phyloP scores from a whole-genome alignment of 2,797 vertebrate genomes.

The Peromyscus eremicus region DNA sequence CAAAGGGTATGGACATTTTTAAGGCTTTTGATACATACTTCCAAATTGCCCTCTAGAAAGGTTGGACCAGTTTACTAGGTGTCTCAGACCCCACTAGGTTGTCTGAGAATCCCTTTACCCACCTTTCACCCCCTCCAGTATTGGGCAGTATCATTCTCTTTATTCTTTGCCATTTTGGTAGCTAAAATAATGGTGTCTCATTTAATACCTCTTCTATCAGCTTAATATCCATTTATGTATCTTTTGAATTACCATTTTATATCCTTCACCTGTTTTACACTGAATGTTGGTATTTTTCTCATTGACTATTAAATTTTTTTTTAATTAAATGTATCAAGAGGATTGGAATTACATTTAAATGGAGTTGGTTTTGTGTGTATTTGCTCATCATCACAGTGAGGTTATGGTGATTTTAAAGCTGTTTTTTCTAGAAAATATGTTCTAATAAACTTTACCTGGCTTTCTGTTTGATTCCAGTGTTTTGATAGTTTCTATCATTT shows the following conservation, averaged over 20 bases:
- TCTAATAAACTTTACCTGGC: slow-evolving; percentile 63
- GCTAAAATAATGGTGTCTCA: slow-evolving; percentile 70
- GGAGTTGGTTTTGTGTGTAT: slow-evolving; percentile 53
- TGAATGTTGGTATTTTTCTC: slow-evolving; percentile 62
- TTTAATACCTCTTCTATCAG: slow-evolving; percentile 68
- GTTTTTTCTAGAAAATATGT: slow-evolving; percentile 66
- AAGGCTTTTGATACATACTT: slow-evolving; percentile 79
- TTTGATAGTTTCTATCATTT: slow-evolving; percentile 68
- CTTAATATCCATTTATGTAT: slow-evolving; percentile 67
- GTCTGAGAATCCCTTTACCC: slow-evolving; percentile 74
- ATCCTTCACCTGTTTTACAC: slow-evolving; percentile 70
- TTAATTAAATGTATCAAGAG: slow-evolving; percentile 46
- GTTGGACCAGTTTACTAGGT: slow-evolving; percentile 72
- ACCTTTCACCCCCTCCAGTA: slow-evolving; percentile 76
- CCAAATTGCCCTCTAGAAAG: slow-evolving; percentile 82
- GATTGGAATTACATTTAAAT: slow-evolving; percentile 73
- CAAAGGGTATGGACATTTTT: slow-evolving; percentile 80
- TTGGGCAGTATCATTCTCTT: slow-evolving; percentile 78
- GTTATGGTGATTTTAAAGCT: slow-evolving; percentile 74
- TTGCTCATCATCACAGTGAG: slow-evolving; percentile 68
- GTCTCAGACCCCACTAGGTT: slow-evolving; percentile 66
- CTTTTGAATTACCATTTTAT: slow-evolving; percentile 68
- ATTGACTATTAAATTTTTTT: not conserved
- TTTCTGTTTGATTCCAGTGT: slow-evolving; percentile 73
- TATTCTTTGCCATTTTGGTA: slow-evolving; percentile 80